These are phyloP conservation scores for Prunella fulvescens DNA, from an alignment of 2,113 vertebrate species.

Conservation along the genomic window DNA sequence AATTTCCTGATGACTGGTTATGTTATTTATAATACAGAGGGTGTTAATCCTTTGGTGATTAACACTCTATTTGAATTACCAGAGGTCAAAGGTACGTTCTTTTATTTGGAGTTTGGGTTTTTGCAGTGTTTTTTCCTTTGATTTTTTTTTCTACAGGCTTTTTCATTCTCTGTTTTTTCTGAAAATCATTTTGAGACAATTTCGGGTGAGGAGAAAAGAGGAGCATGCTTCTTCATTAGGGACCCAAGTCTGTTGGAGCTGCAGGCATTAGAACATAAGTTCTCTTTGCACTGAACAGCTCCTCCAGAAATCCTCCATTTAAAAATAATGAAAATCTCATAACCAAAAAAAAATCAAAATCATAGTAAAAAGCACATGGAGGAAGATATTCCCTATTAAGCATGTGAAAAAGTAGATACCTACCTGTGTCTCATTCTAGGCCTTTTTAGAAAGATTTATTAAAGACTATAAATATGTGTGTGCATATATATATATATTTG, in stretches of 20 bases:
- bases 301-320: background rate
- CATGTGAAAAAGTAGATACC: background rate
- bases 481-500: background rate
- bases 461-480: background rate
- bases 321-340: background rate
- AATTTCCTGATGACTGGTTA: slow-evolving; percentile 38
- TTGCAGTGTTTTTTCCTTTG: background rate
- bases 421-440: background rate
- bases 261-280: background rate
- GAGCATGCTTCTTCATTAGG: background rate
- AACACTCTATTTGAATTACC: slow-evolving; percentile 24
- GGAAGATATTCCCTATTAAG: background rate
- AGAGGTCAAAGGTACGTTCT: slow-evolving; percentile 15
- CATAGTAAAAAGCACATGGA: background rate
- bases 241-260: background rate
- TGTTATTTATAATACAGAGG: slow-evolving; percentile 38
- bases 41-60: slow-evolving; percentile 56
- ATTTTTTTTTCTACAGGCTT: background rate
- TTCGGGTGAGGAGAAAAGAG: background rate
- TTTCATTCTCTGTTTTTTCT: background rate
- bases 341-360: background rate
- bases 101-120: background rate
- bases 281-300: background rate
- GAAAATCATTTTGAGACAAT: background rate
- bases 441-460: background rate